Percentiles rank a stretch among this genome's conserved stretches.
Conservation (phyloP, 1,140 invertebrate genomes). For the Adoxophyes honmai region DNA sequence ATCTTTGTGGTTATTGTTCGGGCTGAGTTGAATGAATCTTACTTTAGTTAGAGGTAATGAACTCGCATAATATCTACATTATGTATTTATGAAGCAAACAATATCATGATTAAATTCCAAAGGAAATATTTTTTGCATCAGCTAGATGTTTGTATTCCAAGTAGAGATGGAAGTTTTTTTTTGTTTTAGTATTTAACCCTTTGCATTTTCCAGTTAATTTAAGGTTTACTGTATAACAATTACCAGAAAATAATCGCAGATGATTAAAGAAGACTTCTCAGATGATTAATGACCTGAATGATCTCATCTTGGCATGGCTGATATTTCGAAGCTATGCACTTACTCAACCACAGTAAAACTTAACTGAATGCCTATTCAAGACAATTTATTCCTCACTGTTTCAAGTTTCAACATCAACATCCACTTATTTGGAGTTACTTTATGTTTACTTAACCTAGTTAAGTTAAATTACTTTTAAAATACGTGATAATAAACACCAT, state of each 20-base stretch:
- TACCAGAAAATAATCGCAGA: too few species aligned
- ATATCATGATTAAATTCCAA: not conserved
- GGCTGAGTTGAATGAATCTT: not conserved
- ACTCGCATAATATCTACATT: not conserved
- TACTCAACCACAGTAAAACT: not conserved
- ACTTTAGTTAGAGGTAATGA: not conserved
- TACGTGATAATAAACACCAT: too few species aligned
- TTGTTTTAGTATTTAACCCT: too few species aligned
- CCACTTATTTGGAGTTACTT: too few species aligned
- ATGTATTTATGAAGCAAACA: not conserved
- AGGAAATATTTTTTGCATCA: not conserved
- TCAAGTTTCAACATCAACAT: slow-evolving; percentile 1
- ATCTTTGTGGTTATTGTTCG: not conserved
- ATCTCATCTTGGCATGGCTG: not conserved
- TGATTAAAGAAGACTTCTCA: too few species aligned
- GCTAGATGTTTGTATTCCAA: too few species aligned
- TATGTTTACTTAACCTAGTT: slow-evolving; percentile 5
- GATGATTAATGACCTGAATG: not conserved
- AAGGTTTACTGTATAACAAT: too few species aligned
- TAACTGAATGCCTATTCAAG: not conserved
- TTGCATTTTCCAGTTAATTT: too few species aligned
- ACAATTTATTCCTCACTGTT: slow-evolving; percentile 5
- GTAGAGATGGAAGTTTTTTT: too few species aligned
- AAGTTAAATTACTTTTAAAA: too few species aligned
- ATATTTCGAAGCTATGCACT: not conserved